These are phyloP conservation scores for Platycheirus rosarum DNA, from an alignment of 2,888 invertebrate species.

Conservation along the genomic window DNA sequence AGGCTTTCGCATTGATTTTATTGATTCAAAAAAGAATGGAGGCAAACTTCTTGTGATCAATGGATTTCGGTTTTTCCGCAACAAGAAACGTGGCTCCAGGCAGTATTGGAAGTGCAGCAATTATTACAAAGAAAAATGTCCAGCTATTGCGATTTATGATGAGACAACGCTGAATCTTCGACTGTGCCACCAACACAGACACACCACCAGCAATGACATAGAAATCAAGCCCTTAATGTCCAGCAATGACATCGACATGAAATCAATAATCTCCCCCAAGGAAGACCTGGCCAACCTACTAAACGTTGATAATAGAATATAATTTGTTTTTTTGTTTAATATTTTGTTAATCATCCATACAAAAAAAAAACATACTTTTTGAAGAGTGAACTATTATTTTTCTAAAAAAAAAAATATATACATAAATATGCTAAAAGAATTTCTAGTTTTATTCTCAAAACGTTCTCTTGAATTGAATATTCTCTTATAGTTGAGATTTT, in stretches of 20 bases:
- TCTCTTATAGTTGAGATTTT: conserved; percentile 1
- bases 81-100: conserved; percentile 81
- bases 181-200: conserved; percentile 81
- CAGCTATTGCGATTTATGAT: conserved; percentile 82
- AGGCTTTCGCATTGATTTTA: conserved; percentile 82
- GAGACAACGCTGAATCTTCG: conserved; percentile 80
- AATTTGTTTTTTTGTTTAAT: conserved; percentile 20
- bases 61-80: conserved; percentile 82
- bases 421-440: conserved; percentile 24
- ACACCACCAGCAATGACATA: conserved; percentile 80
- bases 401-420: conserved; percentile 55
- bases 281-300: conserved; percentile 43
- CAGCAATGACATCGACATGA: conserved; percentile 80
- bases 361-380: conserved; percentile 7
- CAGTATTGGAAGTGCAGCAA: conserved; percentile 83
- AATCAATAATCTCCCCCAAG: conserved; percentile 76
- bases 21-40: conserved; percentile 82
- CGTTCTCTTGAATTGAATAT: not conserved
- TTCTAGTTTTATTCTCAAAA: conserved; percentile 15
- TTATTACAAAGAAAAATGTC: conserved; percentile 82
- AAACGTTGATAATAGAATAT: conserved; percentile 58
- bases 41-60: conserved; percentile 82
- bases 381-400: conserved; percentile 48
- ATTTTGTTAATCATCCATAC: conserved; percentile 13
- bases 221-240: conserved; percentile 79